Percentiles rank a stretch among this genome's conserved stretches.
phyloP scores from a whole-genome alignment of 2,113 vertebrate species.

The Thermophis baileyi region DNA sequence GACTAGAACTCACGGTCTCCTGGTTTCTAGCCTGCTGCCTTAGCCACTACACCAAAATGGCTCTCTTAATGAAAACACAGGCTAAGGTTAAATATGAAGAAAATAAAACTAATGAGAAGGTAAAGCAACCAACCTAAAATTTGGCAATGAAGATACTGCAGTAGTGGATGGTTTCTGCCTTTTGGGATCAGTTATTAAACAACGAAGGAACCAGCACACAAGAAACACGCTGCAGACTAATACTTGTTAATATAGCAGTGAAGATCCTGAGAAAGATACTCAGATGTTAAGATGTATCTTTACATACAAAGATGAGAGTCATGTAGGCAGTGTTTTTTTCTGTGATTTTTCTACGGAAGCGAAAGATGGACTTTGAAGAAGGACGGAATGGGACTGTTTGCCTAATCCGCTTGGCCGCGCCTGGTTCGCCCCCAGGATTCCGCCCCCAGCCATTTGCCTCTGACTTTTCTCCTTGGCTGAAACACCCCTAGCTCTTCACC shows the following conservation, averaged over 20 bases:
- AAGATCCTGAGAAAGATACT: background rate
- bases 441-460: too few relatives aligned
- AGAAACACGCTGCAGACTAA: background rate
- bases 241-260: background rate
- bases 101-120: background rate
- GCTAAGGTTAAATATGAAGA: background rate
- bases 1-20: background rate
- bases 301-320: background rate
- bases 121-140: background rate
- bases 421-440: too few relatives aligned
- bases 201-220: background rate
- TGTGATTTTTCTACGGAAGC: background rate
- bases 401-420: too few relatives aligned
- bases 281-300: background rate
- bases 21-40: background rate
- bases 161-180: background rate
- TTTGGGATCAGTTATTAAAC: background rate
- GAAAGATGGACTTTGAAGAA: background rate
- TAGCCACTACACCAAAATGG: background rate
- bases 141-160: background rate
- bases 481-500: too few relatives aligned
- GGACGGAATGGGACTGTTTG: too few relatives aligned
- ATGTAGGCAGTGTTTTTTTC: background rate
- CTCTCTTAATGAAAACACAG: background rate
- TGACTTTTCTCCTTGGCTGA: too few relatives aligned